These are phyloP conservation scores for Athene noctua DNA, from an alignment of 2,113 vertebrate species.

Conservation along the genomic window DNA sequence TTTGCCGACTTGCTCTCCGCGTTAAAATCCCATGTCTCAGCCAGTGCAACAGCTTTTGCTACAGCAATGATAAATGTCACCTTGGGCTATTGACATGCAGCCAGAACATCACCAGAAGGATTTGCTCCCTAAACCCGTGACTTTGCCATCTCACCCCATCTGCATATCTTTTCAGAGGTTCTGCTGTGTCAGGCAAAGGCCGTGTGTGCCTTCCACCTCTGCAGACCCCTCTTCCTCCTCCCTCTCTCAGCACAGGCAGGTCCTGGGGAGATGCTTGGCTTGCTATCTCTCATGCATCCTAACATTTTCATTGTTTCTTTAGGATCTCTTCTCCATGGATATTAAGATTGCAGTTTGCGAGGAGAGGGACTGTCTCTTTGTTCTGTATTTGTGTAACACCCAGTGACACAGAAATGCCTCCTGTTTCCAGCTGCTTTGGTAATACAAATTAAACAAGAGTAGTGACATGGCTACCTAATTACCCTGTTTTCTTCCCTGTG, in stretches of 20 bases:
- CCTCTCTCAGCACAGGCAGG: not conserved
- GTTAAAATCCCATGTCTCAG: not conserved
- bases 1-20: not conserved
- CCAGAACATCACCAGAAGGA: not conserved
- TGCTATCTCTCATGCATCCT: not conserved
- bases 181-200: not conserved
- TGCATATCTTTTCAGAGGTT: not conserved
- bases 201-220: not conserved
- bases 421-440: not conserved
- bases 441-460: conserved; percentile 5
- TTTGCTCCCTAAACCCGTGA: not conserved
- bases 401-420: not conserved
- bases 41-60: not conserved
- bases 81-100: not conserved
- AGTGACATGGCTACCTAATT: not conserved
- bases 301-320: not conserved
- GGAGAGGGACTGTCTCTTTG: not conserved
- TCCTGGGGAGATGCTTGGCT: not conserved
- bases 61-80: not conserved
- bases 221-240: not conserved
- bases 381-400: not conserved
- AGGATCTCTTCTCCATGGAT: not conserved
- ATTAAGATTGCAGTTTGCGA: not conserved
- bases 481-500: not conserved
- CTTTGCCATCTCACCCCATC: not conserved